phyloP scores from a whole-genome alignment of 2,888 invertebrate genomes.

The Microctonus hyperodae region DNA sequence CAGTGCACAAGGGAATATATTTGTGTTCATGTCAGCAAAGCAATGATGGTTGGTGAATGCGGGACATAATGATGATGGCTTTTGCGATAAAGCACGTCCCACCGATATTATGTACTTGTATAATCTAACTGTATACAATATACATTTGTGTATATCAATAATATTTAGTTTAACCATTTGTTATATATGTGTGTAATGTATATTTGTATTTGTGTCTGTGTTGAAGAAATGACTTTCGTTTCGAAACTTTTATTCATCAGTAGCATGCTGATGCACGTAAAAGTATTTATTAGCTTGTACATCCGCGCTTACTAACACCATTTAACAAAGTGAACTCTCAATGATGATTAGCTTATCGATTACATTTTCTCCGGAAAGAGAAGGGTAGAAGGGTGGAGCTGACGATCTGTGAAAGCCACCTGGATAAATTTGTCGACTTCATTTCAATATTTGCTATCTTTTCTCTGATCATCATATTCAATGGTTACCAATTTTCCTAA shows the following conservation, averaged over 20 bases:
- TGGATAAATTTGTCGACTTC: conserved; percentile 6
- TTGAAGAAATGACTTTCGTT: not conserved
- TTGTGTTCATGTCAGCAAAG: not conserved
- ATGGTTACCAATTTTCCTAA: conserved; percentile 9
- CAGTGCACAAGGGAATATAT: conserved; percentile 1
- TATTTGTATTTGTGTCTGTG: conserved; percentile 1
- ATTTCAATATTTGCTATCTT: conserved; percentile 14
- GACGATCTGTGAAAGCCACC: conserved; percentile 26
- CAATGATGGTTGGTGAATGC: conserved; percentile 7
- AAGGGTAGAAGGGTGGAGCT: conserved; percentile 26
- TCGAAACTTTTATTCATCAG: too few species aligned
- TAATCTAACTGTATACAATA: conserved; percentile 18
- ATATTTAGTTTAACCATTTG: not conserved
- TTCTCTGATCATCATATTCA: not conserved
- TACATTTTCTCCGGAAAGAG: conserved; percentile 31
- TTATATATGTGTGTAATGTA: too few species aligned
- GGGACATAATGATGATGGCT: conserved; percentile 32
- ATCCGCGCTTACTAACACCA: not conserved
- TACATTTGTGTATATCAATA: conserved; percentile 5
- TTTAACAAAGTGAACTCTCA: conserved; percentile 23
- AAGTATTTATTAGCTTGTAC: not conserved
- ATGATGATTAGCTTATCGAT: conserved; percentile 30
- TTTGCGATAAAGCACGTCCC: conserved; percentile 28
- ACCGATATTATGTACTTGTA: conserved; percentile 24
- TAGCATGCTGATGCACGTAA: not conserved